Base-by-base conservation (phyloP, 2,113 vertebrate genomes). In the Holacanthus passer region DNA sequence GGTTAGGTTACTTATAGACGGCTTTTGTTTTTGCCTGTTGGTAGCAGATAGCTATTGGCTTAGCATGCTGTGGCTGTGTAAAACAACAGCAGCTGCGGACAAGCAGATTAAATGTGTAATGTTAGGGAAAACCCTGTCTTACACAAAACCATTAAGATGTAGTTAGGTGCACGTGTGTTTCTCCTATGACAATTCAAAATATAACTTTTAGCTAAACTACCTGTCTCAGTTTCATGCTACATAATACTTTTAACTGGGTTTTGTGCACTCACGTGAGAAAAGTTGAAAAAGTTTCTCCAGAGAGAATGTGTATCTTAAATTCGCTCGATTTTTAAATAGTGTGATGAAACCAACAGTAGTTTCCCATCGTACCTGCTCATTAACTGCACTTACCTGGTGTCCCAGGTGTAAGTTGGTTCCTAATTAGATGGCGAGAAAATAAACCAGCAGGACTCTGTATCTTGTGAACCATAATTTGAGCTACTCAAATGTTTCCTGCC, bases 361-460 rank as follows among this genome's bases (percentile, higher is more conserved):
- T 59, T 59, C 58, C 17, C 31, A 45, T 64, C 13, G 32, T 24
- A 39, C n/a, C 48, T 37, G 60, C 39, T 72, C 3, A 3, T 74
- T 75, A 79, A 32, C 59, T 39, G 31, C 43, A 16, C 47, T 67
- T 43, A 73, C 73, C 73, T 55, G 32, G 29, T 59, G 66, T 81
- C 60, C 29, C 73, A 69, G 56, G 35, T 82, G 62, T 9, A 35
- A 71, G 27, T 67, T 12, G 1, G 3, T 24, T 60, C 22, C 5
- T 73, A 77, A 73, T 59, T 73, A 60, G 17, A 68, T 22, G 11
- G 13, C 31, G 11, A 13, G 7, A 27, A n/a, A 39, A 13, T 48
- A 55, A 55, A 73, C 24, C 73, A 73, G 73, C 70, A 73, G 39
- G 67, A 35, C 37, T 47, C 50, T 20, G 14, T 19, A 24, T 41